A percentile compares a stretch with the other conserved stretches of the same genome.
phyloP scores from a whole-genome alignment of 2,113 vertebrate species.

The Sander lucioperca region DNA sequence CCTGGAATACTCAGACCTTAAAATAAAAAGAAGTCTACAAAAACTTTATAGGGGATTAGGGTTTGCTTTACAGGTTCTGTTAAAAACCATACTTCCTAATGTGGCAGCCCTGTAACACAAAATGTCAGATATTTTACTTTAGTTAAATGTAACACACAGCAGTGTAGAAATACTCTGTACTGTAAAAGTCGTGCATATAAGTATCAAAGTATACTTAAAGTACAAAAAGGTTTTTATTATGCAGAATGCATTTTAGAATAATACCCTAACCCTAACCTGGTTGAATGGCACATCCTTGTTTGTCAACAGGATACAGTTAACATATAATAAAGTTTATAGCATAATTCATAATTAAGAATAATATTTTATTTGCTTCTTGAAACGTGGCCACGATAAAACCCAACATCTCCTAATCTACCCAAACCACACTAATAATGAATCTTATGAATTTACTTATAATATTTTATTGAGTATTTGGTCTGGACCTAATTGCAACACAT shows the following conservation, averaged over 20 bases:
- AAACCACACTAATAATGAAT: constrained; percentile 31
- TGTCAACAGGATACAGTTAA: neutral
- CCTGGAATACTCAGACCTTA: neutral
- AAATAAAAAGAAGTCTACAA: neutral
- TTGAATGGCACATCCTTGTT: neutral
- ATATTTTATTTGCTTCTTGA: constrained; percentile 3
- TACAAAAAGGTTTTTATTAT: no score
- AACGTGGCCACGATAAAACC: neutral
- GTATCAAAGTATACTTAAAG: no score
- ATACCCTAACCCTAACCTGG: neutral
- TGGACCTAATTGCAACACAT: constrained; percentile 31
- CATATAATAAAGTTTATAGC: neutral
- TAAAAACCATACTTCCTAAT: neutral
- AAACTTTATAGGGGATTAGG: neutral
- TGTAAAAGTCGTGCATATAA: neutral
- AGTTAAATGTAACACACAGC: neutral
- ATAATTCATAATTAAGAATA: neutral
- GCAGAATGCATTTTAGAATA: no score
- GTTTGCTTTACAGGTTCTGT: neutral
- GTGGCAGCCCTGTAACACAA: neutral
- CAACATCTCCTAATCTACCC: neutral
- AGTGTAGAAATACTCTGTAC: neutral
- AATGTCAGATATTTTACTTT: neutral
- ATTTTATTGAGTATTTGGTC: constrained; percentile 20
- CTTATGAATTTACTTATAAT: neutral